Evolutionary conservation across 2,797 vertebrate species (phyloP).

Genomic region (Telmatherina bonti): DNA sequence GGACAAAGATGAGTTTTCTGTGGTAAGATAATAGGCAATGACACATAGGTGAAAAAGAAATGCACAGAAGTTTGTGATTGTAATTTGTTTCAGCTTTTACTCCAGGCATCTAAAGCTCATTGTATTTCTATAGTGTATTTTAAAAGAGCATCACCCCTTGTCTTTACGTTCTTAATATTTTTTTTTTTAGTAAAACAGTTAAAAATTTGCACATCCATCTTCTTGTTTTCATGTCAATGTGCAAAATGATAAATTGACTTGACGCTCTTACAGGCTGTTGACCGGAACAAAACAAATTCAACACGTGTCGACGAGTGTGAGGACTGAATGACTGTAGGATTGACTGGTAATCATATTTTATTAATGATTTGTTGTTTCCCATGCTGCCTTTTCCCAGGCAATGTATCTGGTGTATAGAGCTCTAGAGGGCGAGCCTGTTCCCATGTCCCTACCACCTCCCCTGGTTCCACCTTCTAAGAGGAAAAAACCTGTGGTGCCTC

Average conservation of each 20-base stretch:
- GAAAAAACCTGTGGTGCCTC: slow-evolving; percentile 87
- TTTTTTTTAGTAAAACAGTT: background rate
- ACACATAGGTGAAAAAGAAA: slow-evolving; percentile 8
- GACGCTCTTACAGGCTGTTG: slow-evolving; percentile 3
- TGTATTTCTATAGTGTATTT: background rate
- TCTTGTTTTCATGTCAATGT: background rate
- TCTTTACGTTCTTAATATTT: background rate
- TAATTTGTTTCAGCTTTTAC: slow-evolving; percentile 21
- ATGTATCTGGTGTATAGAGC: slow-evolving; percentile 99
- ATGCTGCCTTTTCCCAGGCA: slow-evolving; percentile 82
- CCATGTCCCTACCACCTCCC: slow-evolving; percentile 92
- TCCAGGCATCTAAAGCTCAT: background rate
- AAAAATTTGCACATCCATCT: background rate
- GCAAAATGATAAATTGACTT: background rate
- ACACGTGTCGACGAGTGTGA: slow-evolving; percentile 22
- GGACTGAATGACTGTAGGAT: slow-evolving; percentile 16
- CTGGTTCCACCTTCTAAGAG: slow-evolving; percentile 97
- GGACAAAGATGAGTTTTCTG: slow-evolving; percentile 97
- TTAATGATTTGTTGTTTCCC: slow-evolving; percentile 19
- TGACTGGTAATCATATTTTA: slow-evolving; percentile 40
- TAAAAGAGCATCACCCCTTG: background rate
- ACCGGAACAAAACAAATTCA: slow-evolving; percentile 18
- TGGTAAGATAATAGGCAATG: slow-evolving; percentile 83
- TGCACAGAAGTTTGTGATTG: background rate
- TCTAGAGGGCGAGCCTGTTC: slow-evolving; percentile 95